Evolutionary conservation across 2,113 vertebrate species (phyloP).

Genomic region (Nymphicus hollandicus): DNA sequence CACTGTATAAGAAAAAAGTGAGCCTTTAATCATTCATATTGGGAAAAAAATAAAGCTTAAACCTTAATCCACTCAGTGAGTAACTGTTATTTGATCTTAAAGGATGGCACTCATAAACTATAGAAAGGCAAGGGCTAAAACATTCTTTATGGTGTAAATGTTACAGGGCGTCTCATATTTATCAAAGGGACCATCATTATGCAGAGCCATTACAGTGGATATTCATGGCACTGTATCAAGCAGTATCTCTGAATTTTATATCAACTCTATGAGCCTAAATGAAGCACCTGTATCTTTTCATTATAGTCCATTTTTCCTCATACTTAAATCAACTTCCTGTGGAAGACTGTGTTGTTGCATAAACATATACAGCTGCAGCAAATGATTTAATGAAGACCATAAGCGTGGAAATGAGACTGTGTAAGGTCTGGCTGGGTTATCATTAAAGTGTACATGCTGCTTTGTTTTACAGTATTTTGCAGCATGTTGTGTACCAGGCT

Average conservation of each 20-base stretch:
- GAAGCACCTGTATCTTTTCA: not conserved
- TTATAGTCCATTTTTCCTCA: not conserved
- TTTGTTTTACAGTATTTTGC: not conserved
- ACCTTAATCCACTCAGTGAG: not conserved
- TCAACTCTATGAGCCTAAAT: not conserved
- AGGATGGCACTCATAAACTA: constrained; percentile 16
- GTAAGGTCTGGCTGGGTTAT: not conserved
- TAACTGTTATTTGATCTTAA: constrained; percentile 44
- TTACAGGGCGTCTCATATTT: constrained; percentile 26
- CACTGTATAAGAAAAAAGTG: not conserved
- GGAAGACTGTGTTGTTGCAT: not conserved
- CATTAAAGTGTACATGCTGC: not conserved
- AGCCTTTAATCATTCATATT: not conserved
- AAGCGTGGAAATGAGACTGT: not conserved
- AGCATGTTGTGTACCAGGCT: not conserved
- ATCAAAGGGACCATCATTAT: not conserved
- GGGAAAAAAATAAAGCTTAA: not conserved
- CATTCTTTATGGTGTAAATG: constrained; percentile 26
- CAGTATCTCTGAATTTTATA: constrained; percentile 17
- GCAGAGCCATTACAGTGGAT: not conserved
- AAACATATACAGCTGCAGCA: not conserved
- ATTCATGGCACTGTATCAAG: not conserved
- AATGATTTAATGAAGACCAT: not conserved
- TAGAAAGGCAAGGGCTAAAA: constrained; percentile 5
- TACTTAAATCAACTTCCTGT: not conserved